Percentiles rank a stretch among this genome's conserved stretches.
Evolutionary conservation across 2,113 vertebrate genomes (phyloP).

Genomic region (Sylvicapra grimmia): DNA sequence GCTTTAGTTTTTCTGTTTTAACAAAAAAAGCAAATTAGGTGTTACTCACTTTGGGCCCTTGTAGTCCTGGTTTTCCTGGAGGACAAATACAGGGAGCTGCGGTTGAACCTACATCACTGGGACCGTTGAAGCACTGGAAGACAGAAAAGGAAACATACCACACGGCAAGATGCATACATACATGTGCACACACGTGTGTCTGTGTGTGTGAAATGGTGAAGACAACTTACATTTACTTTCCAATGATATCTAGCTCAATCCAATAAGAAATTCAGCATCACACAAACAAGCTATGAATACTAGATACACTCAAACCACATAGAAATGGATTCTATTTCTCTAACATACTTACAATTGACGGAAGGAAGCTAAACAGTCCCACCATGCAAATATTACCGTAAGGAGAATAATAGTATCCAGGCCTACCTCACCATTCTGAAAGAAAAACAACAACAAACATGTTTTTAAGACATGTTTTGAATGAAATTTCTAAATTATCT

Average conservation of each 20-base stretch:
- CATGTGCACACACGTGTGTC: accelerated
- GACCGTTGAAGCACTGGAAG: conserved; percentile 87
- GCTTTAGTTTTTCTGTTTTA: background rate
- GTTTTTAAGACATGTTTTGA: conserved; percentile 7
- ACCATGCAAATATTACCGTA: conserved; percentile 76
- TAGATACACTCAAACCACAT: background rate
- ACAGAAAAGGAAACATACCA: conserved; percentile 63
- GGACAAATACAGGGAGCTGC: conserved; percentile 89
- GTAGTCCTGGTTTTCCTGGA: conserved; percentile 87
- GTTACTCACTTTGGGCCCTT: conserved; percentile 85
- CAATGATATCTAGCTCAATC: background rate
- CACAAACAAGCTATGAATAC: background rate
- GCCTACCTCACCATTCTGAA: conserved; percentile 91
- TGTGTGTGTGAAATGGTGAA: background rate
- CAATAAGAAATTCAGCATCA: background rate
- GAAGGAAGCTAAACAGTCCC: conserved; percentile 27
- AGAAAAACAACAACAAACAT: conserved; percentile 73
- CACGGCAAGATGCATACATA: background rate
- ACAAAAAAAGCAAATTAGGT: background rate
- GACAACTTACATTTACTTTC: background rate
- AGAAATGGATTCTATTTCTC: conserved; percentile 3
- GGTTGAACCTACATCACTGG: conserved; percentile 87
- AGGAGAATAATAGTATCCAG: conserved; percentile 57
- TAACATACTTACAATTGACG: conserved; percentile 53
- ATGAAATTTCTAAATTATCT: background rate